Evolutionary conservation across 1,140 invertebrate genomes (phyloP).

Genomic region (Caenorhabditis latens): DNA sequence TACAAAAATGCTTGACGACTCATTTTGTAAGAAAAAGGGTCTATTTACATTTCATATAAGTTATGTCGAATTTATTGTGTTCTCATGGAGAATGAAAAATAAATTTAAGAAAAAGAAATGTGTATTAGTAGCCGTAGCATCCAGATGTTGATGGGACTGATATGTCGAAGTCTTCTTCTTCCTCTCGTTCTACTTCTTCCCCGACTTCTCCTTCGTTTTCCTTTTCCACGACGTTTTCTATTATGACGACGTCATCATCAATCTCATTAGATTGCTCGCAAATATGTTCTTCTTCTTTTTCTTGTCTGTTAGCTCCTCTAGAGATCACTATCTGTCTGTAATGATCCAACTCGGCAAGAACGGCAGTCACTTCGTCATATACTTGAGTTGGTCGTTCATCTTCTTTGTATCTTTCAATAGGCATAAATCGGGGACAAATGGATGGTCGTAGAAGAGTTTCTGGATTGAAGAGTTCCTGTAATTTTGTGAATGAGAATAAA

Average conservation of each 20-base stretch:
- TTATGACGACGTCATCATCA: not conserved
- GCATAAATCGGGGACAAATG: not conserved
- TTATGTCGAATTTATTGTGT: too few species aligned
- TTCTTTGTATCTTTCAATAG: not conserved
- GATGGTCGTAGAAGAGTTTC: not conserved
- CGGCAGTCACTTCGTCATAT: not conserved
- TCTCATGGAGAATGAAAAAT: too few species aligned
- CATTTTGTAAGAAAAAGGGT: too few species aligned
- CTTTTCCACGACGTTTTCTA: not conserved
- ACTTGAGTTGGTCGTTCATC: not conserved
- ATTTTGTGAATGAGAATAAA: not conserved
- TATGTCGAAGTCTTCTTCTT: constrained; percentile 22
- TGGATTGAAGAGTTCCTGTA: constrained; percentile 13
- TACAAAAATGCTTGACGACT: too few species aligned
- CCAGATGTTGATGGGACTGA: constrained; percentile 25
- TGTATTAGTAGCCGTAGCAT: not conserved
- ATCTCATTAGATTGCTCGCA: not conserved
- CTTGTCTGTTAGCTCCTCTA: not conserved
- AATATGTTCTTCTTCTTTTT: not conserved
- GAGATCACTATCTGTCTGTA: not conserved
- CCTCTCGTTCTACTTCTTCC: not conserved
- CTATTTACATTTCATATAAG: too few species aligned
- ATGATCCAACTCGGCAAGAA: not conserved
- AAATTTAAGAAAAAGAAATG: too few species aligned
- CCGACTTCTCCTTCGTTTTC: not conserved